phyloP scores from a whole-genome alignment of 2,113 vertebrate genomes.

The Mobula birostris region DNA sequence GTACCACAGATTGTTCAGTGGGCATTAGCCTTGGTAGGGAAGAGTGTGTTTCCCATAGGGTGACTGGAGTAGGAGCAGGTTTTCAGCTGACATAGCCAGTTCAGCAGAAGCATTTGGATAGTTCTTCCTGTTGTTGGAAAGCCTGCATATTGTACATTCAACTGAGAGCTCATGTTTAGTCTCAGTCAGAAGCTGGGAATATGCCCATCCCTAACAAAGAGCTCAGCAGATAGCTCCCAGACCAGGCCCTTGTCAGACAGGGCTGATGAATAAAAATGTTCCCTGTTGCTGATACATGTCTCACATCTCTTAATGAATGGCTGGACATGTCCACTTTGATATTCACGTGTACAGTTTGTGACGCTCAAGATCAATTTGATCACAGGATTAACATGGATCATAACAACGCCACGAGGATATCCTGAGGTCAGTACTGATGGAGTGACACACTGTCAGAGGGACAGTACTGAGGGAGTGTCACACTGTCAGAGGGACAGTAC shows the following conservation, averaged over 20 bases:
- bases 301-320: background rate
- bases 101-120: background rate
- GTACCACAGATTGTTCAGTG: background rate
- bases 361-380: too few species aligned
- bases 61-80: background rate
- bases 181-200: background rate
- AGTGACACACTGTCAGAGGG: background rate
- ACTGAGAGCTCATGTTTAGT: background rate
- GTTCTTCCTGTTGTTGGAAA: background rate
- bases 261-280: background rate
- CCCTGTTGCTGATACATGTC: background rate
- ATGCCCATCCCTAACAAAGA: background rate
- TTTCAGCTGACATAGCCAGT: background rate
- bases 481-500: background rate
- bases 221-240: background rate
- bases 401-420: too few species aligned
- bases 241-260: background rate
- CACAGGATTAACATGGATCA: too few species aligned
- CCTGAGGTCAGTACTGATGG: background rate
- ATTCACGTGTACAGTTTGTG: background rate
- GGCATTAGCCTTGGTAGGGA: background rate
- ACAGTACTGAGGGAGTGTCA: background rate
- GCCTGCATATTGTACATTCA: background rate
- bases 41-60: too few species aligned
- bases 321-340: background rate